phyloP scores from a whole-genome alignment of 2,888 invertebrate genomes.

The Abrostola tripartita region DNA sequence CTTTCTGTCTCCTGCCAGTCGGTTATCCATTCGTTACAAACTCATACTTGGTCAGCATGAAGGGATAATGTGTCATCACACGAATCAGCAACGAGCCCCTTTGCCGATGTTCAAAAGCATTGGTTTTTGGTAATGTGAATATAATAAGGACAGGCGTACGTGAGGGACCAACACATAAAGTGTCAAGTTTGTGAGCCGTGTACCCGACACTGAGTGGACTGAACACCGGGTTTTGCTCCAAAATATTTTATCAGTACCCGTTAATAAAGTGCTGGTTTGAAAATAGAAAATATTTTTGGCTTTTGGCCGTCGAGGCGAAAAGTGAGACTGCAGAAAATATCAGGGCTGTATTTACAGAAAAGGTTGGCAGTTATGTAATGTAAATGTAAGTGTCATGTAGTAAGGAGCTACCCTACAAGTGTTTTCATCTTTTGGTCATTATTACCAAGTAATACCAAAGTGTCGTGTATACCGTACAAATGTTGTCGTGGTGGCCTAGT shows the following conservation, averaged over 20 bases:
- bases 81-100: conserved; percentile 4
- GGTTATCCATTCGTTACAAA: too few species aligned
- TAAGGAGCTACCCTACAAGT: too few species aligned
- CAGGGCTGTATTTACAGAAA: too few species aligned
- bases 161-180: conserved; percentile 45
- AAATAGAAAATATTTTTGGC: not conserved
- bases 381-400: too few species aligned
- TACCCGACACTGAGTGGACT: conserved; percentile 45
- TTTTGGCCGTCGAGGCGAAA: not conserved
- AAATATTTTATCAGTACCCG: conserved; percentile 34
- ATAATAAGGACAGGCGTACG: conserved; percentile 45
- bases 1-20: too few species aligned
- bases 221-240: conserved; percentile 33
- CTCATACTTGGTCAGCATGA: not conserved
- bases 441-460: too few species aligned
- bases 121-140: conserved; percentile 49
- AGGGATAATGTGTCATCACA: conserved; percentile 3
- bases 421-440: too few species aligned
- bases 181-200: conserved; percentile 47
- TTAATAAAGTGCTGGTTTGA: conserved; percentile 8
- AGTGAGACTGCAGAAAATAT: too few species aligned
- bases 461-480: too few species aligned
- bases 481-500: too few species aligned
- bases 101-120: conserved; percentile 12
- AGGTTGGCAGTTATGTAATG: too few species aligned